Evolutionary conservation across 2,888 invertebrate genomes (phyloP).

Genomic region (Eustalomyia histrio): DNA sequence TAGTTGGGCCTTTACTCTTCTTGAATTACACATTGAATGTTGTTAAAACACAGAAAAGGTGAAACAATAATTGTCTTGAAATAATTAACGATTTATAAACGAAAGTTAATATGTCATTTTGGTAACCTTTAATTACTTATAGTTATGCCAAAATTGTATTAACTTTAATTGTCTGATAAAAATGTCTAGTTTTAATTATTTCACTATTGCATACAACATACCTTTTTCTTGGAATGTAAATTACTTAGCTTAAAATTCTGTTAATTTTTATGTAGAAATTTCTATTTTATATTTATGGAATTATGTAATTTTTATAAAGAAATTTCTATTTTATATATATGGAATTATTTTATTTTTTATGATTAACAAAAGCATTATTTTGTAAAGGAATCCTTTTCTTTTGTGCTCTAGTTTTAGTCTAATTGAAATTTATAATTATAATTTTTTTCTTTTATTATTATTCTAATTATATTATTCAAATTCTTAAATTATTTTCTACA

Average conservation of each 20-base stretch:
- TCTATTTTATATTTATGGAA: constrained; percentile 20
- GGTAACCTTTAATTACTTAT: not conserved
- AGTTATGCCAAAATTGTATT: not conserved
- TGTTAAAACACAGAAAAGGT: not conserved
- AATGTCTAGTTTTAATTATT: not conserved
- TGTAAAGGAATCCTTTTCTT: constrained; percentile 8
- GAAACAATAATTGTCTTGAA: not conserved
- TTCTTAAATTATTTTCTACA: not conserved
- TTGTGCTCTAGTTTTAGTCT: constrained; percentile 23
- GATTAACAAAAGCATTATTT: constrained; percentile 30
- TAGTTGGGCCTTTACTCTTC: too few species aligned
- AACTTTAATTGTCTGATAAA: constrained; percentile 10
- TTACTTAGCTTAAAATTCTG: constrained; percentile 12
- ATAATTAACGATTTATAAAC: too few species aligned
- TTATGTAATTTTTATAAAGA: constrained; percentile 10
- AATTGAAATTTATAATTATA: constrained; percentile 32
- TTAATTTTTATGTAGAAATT: constrained; percentile 19
- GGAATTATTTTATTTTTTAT: constrained; percentile 4
- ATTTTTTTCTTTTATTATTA: constrained; percentile 15
- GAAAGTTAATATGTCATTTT: too few species aligned
- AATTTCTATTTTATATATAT: constrained; percentile 27
- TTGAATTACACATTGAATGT: constrained; percentile 32
- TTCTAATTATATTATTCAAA: not conserved
- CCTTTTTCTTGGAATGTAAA: not conserved
- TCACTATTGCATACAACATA: constrained; percentile 6